A percentile compares a stretch with the other conserved stretches of the same genome.
These are phyloP conservation scores for Drosophila merina DNA, from an alignment of 2,888 invertebrate species.

Conservation along the genomic window DNA sequence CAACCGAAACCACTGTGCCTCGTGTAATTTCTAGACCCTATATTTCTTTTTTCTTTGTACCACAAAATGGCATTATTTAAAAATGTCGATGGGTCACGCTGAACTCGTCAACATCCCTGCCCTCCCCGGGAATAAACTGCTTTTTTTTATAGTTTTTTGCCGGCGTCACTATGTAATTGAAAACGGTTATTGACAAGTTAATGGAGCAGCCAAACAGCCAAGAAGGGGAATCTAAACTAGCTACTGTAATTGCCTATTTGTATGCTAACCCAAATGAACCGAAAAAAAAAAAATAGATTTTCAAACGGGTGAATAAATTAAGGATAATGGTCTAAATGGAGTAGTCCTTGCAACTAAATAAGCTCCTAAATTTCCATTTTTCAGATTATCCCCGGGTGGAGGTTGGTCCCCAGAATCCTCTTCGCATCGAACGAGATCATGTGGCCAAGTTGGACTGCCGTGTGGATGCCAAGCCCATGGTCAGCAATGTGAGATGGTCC, in stretches of 20 bases:
- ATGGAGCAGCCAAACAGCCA: slow-evolving; percentile 47
- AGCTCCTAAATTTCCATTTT: background rate
- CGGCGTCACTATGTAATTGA: slow-evolving; percentile 61
- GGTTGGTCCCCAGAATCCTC: slow-evolving; percentile 95
- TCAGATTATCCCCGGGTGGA: slow-evolving; percentile 96
- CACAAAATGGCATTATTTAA: slow-evolving; percentile 70
- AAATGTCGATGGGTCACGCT: slow-evolving; percentile 74
- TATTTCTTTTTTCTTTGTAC: slow-evolving; percentile 21
- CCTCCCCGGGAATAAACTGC: slow-evolving; percentile 1
- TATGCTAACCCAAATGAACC: slow-evolving; percentile 52
- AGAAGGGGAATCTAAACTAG: slow-evolving; percentile 22
- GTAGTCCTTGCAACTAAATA: background rate
- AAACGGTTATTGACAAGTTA: slow-evolving; percentile 77
- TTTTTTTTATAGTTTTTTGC: slow-evolving; percentile 3
- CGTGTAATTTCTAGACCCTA: slow-evolving; percentile 36
- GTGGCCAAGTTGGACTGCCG: slow-evolving; percentile 93
- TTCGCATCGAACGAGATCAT: slow-evolving; percentile 93
- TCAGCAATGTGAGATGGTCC: slow-evolving; percentile 93
- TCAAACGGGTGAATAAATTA: slow-evolving; percentile 31
- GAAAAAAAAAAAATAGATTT: slow-evolving; percentile 17
- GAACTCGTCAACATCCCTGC: slow-evolving; percentile 54
- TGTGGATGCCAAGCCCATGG: slow-evolving; percentile 96
- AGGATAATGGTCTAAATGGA: background rate
- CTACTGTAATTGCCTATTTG: slow-evolving; percentile 71
- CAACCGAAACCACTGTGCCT: slow-evolving; percentile 18